Percentiles rank a stretch among this genome's conserved stretches.
phyloP scores from a whole-genome alignment of 2,113 vertebrate genomes.

The Cyprinodon brontotheroides region DNA sequence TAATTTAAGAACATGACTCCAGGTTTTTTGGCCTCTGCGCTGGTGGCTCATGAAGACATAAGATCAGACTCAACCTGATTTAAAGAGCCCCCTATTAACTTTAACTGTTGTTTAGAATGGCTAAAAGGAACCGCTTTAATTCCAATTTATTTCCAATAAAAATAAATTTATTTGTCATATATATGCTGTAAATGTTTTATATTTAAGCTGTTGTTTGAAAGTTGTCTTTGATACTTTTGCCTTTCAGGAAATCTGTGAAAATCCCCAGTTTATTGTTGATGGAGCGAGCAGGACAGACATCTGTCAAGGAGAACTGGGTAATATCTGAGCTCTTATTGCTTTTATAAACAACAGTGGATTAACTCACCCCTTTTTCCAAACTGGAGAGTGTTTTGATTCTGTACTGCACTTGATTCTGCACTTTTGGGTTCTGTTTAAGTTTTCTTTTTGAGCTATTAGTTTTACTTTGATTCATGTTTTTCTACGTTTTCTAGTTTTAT shows the following conservation, averaged over 20 bases:
- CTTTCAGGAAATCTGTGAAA: slow-evolving; percentile 91
- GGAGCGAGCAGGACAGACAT: slow-evolving; percentile 97
- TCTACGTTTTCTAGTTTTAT: too few relatives aligned
- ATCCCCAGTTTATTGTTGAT: slow-evolving; percentile 93
- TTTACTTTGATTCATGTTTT: too few relatives aligned
- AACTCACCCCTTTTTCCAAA: background rate
- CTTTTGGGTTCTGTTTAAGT: too few relatives aligned
- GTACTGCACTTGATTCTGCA: too few relatives aligned
- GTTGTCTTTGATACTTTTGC: background rate
- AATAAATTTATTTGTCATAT: background rate
- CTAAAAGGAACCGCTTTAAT: background rate
- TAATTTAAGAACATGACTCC: slow-evolving; percentile 48
- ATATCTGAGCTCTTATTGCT: slow-evolving; percentile 19
- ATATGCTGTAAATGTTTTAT: background rate
- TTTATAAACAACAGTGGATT: background rate
- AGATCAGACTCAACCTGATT: background rate
- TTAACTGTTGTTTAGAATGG: background rate
- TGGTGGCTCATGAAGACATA: background rate
- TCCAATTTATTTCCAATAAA: background rate
- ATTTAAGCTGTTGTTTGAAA: background rate
- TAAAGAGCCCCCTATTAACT: background rate
- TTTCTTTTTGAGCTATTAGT: too few relatives aligned
- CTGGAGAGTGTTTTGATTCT: too few relatives aligned
- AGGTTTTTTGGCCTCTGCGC: slow-evolving; percentile 11
- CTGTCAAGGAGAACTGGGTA: slow-evolving; percentile 97